A percentile compares a stretch with the other conserved stretches of the same genome.
These are phyloP conservation scores for Caenorhabditis sp. DNA, from an alignment of 2,888 invertebrate species.

Conservation along the genomic window DNA sequence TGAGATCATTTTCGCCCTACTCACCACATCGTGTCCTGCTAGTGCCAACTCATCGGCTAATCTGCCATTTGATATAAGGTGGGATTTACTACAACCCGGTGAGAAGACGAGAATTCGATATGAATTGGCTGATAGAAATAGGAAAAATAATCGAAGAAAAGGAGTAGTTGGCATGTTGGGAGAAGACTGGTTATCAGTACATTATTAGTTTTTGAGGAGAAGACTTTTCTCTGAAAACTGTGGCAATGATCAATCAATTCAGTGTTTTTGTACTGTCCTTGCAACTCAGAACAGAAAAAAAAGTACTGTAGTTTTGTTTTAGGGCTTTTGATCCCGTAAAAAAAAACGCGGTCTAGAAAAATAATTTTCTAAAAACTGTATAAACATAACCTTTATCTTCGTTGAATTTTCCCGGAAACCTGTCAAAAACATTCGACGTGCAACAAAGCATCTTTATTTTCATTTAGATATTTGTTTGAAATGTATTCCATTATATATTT, in stretches of 20 bases:
- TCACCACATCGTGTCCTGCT: conserved; percentile 60
- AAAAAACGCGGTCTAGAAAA: too few species aligned
- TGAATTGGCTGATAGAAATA: neutral
- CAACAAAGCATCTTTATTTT: neutral
- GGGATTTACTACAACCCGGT: conserved; percentile 48
- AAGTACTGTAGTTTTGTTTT: too few species aligned
- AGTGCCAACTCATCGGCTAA: conserved; percentile 57
- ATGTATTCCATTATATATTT: neutral
- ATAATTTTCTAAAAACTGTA: too few species aligned
- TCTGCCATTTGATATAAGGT: conserved; percentile 55
- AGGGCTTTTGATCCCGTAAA: too few species aligned
- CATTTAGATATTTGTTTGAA: neutral
- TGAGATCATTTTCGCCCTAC: neutral
- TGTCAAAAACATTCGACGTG: too few species aligned
- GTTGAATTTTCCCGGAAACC: too few species aligned
- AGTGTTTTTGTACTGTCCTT: too few species aligned
- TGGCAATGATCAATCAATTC: too few species aligned
- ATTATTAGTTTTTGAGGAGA: neutral
- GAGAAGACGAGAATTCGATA: conserved; percentile 51
- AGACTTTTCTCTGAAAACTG: too few species aligned
- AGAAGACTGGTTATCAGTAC: neutral
- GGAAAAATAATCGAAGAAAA: neutral
- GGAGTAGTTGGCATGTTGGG: neutral
- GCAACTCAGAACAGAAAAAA: too few species aligned
- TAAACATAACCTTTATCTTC: too few species aligned